phyloP scores from a whole-genome alignment of 2,113 vertebrate species.

The Bubalus kerabau region DNA sequence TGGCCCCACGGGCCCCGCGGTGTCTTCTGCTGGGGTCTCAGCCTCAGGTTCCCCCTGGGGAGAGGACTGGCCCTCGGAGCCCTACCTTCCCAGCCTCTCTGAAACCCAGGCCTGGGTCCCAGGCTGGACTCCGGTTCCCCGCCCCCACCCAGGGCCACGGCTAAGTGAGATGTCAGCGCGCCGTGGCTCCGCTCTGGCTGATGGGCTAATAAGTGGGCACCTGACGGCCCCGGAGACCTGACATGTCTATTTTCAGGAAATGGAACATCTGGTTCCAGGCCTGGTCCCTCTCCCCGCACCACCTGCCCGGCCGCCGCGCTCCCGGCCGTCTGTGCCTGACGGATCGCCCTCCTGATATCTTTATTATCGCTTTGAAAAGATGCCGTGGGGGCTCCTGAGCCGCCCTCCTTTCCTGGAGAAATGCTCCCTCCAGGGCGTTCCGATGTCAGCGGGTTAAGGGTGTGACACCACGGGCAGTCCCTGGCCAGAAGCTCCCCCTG shows the following conservation, averaged over 20 bases:
- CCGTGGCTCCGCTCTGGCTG: slow-evolving; percentile 72
- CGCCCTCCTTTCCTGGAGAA: slow-evolving; percentile 66
- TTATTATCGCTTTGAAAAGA: slow-evolving; percentile 81
- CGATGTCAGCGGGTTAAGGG: slow-evolving; percentile 77
- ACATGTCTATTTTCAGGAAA: slow-evolving; percentile 92
- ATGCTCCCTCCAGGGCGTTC: slow-evolving; percentile 65
- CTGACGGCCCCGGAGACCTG: slow-evolving; percentile 83
- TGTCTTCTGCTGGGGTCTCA: not conserved
- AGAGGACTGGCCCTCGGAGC: not conserved
- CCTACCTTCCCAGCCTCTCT: not conserved
- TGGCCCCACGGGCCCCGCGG: not conserved
- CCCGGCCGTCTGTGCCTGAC: slow-evolving; percentile 77
- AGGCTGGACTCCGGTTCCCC: not conserved
- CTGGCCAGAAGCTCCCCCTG: slow-evolving; percentile 65
- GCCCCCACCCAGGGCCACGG: not conserved
- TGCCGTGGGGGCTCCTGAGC: slow-evolving; percentile 63
- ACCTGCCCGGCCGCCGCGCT: slow-evolving; percentile 76
- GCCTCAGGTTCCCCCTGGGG: not conserved
- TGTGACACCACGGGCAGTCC: slow-evolving; percentile 63
- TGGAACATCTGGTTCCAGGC: slow-evolving; percentile 88
- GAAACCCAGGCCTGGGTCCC: not conserved
- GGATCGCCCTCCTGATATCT: slow-evolving; percentile 84
- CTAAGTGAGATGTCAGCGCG: slow-evolving; percentile 77
- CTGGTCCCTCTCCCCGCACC: slow-evolving; percentile 70
- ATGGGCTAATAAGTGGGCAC: slow-evolving; percentile 87